Percentiles rank a stretch among this genome's conserved stretches.
These are phyloP conservation scores for Ariopsis seemanni DNA, from an alignment of 2,113 vertebrate genomes.

Conservation along the genomic window DNA sequence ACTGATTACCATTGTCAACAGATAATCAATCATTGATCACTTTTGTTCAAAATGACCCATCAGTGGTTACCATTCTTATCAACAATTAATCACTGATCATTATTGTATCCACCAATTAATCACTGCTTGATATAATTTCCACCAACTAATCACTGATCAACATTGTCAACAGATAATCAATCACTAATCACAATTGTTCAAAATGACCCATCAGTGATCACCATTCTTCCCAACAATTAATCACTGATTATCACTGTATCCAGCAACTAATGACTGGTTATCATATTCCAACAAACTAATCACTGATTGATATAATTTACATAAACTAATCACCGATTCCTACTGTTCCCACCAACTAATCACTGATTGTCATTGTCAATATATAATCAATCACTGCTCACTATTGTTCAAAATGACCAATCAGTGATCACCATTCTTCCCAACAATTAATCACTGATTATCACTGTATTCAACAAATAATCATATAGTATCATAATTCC, in stretches of 20 bases:
- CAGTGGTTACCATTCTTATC: background rate
- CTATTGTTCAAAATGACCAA: background rate
- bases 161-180: no score
- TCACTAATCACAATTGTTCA: background rate
- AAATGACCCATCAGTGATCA: background rate
- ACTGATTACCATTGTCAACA: no score
- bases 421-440: background rate
- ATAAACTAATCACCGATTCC: background rate
- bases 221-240: background rate
- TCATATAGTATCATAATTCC: background rate
- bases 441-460: background rate
- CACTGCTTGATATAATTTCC: background rate
- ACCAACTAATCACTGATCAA: background rate
- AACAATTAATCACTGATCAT: background rate
- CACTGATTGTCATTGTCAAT: background rate
- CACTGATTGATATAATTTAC: rapidly evolving
- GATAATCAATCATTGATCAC: background rate
- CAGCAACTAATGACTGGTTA: background rate
- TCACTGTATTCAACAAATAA: background rate
- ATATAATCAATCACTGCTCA: background rate
- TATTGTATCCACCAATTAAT: background rate
- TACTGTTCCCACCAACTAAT: background rate
- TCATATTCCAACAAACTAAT: no score
- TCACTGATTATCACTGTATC: background rate
- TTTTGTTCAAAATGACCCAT: no score